Evolutionary conservation across 2,888 invertebrate genomes (phyloP).

Genomic region (Cerastis rubricosa): DNA sequence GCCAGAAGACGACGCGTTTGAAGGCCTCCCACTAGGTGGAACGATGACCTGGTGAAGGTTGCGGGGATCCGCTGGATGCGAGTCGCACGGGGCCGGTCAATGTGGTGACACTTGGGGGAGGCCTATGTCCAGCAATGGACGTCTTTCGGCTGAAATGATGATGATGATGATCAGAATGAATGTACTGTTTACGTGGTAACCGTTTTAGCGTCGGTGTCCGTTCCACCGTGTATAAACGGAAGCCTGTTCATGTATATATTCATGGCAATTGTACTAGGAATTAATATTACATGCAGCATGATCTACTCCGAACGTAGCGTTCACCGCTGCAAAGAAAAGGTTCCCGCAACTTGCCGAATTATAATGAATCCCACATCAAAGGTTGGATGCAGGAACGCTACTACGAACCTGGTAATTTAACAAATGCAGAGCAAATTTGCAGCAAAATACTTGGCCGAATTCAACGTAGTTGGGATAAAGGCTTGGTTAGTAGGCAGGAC

Average conservation of each 20-base stretch:
- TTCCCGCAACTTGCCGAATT: constrained; percentile 4
- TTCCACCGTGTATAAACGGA: not conserved
- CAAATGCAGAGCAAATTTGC: not conserved
- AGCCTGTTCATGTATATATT: not conserved
- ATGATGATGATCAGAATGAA: too few species aligned
- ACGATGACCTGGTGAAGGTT: too few species aligned
- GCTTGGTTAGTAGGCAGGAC: too few species aligned
- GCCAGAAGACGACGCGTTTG: too few species aligned
- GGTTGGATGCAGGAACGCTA: not conserved
- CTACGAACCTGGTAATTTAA: not conserved
- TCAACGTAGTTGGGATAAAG: not conserved
- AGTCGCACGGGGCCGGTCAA: too few species aligned
- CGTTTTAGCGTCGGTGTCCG: too few species aligned
- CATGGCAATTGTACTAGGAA: not conserved
- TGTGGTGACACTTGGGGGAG: too few species aligned
- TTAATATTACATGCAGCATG: not conserved
- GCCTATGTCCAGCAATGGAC: too few species aligned
- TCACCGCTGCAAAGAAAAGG: not conserved
- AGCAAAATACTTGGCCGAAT: not conserved
- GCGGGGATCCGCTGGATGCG: too few species aligned
- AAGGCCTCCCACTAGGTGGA: too few species aligned
- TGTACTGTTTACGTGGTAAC: too few species aligned
- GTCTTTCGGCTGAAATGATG: too few species aligned
- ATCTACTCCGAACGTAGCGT: not conserved
- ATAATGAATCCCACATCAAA: not conserved